Evolutionary conservation across 2,797 vertebrate species (phyloP).

Genomic region (Odontamblyopus lacepedii): DNA sequence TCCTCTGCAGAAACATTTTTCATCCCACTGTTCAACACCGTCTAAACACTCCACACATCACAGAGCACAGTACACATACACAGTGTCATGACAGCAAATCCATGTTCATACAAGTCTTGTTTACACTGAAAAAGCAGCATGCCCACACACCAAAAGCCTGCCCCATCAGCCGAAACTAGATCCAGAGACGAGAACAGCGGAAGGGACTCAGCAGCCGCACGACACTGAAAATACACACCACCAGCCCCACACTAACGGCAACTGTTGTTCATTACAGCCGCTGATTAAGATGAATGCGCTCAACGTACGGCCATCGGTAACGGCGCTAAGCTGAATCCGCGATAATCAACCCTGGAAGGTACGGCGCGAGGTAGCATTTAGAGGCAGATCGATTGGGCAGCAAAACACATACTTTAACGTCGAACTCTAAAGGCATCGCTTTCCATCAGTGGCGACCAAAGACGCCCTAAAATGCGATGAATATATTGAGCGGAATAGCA

Average conservation of each 20-base stretch:
- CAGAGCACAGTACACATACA: background rate
- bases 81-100: background rate
- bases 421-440: conserved; percentile 8
- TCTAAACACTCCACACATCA: background rate
- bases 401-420: conserved; percentile 10
- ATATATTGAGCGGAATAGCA: background rate
- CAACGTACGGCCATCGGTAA: conserved; percentile 10
- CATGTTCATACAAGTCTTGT: background rate
- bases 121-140: background rate
- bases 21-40: background rate
- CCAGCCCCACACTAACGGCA: background rate
- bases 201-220: background rate
- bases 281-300: conserved; percentile 48
- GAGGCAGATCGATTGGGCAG: conserved; percentile 50
- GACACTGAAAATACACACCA: background rate
- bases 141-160: conserved; percentile 12
- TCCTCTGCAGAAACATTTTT: too few species aligned
- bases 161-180: conserved; percentile 17
- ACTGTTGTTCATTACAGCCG: conserved; percentile 28
- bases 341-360: conserved; percentile 29
- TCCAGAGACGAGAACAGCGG: conserved; percentile 4
- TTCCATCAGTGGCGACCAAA: conserved; percentile 32
- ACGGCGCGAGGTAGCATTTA: conserved; percentile 12
- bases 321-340: conserved; percentile 7
- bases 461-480: conserved; percentile 16